Percentiles rank a stretch among this genome's conserved stretches.
phyloP scores from a whole-genome alignment of 2,888 invertebrate species.

The Trichogramma evanescens region DNA sequence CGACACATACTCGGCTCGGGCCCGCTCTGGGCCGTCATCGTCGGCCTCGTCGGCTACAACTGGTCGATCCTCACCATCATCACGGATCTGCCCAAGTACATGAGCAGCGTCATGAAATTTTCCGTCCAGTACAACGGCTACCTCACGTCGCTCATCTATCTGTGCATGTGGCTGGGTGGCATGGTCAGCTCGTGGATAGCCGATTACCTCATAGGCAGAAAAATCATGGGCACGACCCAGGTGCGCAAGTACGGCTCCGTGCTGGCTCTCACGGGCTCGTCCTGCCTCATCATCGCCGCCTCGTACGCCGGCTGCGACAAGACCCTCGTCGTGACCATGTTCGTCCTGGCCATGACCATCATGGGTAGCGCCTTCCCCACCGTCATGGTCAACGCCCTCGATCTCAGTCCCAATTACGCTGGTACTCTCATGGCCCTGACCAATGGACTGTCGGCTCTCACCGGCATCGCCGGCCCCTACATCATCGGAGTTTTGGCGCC shows the following conservation, averaged over 20 bases:
- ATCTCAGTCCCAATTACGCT: conserved; percentile 50
- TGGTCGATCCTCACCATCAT: conserved; percentile 45
- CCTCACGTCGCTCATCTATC: conserved; percentile 47
- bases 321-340: conserved; percentile 39
- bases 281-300: conserved; percentile 47
- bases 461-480: conserved; percentile 64
- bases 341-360: conserved; percentile 40
- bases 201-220: conserved; percentile 43
- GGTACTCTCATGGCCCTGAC: conserved; percentile 50
- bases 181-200: conserved; percentile 43
- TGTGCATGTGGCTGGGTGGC: conserved; percentile 47
- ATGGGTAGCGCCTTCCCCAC: conserved; percentile 50
- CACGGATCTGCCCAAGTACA: conserved; percentile 46
- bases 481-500: conserved; percentile 59
- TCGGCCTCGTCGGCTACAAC: conserved; percentile 50
- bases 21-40: conserved; percentile 67
- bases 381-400: conserved; percentile 49
- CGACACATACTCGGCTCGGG: conserved; percentile 49
- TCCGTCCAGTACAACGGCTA: conserved; percentile 46
- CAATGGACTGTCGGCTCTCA: conserved; percentile 63
- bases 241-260: conserved; percentile 50
- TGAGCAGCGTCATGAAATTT: conserved; percentile 46
- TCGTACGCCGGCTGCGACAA: conserved; percentile 49
- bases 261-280: conserved; percentile 48
- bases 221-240: conserved; percentile 40